These are phyloP conservation scores for Cheirogaleus medius DNA, from an alignment of 2,113 vertebrate species.

Conservation along the genomic window DNA sequence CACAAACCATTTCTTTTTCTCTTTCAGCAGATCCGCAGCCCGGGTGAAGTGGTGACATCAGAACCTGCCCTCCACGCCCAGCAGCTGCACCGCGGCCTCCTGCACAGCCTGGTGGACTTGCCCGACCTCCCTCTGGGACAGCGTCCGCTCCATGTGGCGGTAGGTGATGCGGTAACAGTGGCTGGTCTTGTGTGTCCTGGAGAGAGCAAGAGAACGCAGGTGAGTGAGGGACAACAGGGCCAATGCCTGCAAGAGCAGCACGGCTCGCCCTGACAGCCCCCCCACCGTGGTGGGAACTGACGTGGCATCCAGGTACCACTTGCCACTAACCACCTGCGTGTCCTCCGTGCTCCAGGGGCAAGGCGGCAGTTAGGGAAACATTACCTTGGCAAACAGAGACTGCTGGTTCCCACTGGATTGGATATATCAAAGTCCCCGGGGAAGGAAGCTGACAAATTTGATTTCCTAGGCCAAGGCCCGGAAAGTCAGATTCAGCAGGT, in stretches of 20 bases:
- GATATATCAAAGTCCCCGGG: not conserved
- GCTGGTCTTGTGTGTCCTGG: slow-evolving; percentile 91
- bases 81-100: slow-evolving; percentile 83
- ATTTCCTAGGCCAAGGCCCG: not conserved
- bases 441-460: not conserved
- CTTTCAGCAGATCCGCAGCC: not conserved
- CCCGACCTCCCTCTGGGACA: slow-evolving; percentile 91
- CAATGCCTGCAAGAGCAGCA: rapidly evolving
- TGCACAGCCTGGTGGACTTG: slow-evolving; percentile 88
- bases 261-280: not conserved
- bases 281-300: rapidly evolving
- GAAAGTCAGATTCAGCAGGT: not conserved
- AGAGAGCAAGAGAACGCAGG: slow-evolving; percentile 35
- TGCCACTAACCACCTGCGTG: not conserved
- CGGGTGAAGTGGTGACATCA: slow-evolving; percentile 49
- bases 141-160: slow-evolving; percentile 94
- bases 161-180: slow-evolving; percentile 94
- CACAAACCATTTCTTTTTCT: not conserved
- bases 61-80: slow-evolving; percentile 92
- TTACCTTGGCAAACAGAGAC: not conserved
- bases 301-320: rapidly evolving
- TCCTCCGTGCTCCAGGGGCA: rapidly evolving
- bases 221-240: rapidly evolving
- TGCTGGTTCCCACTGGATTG: not conserved
- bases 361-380: not conserved